phyloP scores from a whole-genome alignment of 2,888 invertebrate species.

The Hirtodrosophila confusa region DNA sequence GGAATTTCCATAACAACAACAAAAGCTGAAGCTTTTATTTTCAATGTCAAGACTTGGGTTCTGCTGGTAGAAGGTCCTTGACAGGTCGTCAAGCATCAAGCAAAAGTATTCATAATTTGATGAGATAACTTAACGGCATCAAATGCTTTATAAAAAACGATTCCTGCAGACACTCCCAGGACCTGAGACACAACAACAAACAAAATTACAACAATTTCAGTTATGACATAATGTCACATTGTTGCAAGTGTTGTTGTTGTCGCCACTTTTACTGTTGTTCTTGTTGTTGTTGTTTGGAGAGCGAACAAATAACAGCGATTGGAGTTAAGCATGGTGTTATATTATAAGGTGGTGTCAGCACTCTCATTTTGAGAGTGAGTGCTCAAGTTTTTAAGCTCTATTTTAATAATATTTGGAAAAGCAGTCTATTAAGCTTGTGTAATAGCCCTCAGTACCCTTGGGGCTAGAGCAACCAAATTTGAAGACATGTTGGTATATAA shows the following conservation, averaged over 20 bases:
- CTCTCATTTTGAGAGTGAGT: no score
- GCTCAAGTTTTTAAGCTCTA: no score
- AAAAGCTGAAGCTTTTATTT: not conserved
- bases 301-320: slow-evolving; percentile 17
- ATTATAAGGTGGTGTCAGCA: no score
- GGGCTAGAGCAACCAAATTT: no score
- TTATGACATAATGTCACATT: slow-evolving; percentile 60
- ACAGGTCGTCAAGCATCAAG: slow-evolving; percentile 14
- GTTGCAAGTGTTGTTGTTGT: slow-evolving; percentile 36
- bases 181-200: slow-evolving; percentile 16
- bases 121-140: slow-evolving; percentile 37
- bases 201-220: slow-evolving; percentile 41
- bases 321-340: slow-evolving; percentile 2
- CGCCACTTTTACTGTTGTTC: not conserved
- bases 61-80: slow-evolving; percentile 7
- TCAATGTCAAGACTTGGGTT: slow-evolving; percentile 28
- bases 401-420: no score
- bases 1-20: slow-evolving; percentile 3
- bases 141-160: slow-evolving; percentile 16
- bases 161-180: slow-evolving; percentile 37
- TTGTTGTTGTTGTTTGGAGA: slow-evolving; percentile 12
- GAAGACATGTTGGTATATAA: no score
- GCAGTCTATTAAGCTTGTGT: no score
- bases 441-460: no score
- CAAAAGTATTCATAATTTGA: slow-evolving; percentile 40